Percentiles rank a stretch among this genome's conserved stretches.
phyloP scores from a whole-genome alignment of 2,888 invertebrate genomes.

The Agrypnus murinus region DNA sequence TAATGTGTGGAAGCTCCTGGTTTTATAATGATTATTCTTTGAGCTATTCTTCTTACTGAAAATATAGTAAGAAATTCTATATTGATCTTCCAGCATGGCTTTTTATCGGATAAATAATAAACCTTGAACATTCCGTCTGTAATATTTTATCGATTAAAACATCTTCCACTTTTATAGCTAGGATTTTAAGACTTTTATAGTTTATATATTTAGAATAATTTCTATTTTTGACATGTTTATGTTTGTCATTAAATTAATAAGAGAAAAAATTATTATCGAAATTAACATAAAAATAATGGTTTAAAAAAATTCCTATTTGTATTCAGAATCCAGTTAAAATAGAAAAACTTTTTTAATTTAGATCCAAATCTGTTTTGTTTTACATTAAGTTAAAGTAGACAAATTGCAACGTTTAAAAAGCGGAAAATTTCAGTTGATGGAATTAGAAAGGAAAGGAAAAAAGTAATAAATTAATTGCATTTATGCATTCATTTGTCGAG shows the following conservation, averaged over 20 bases:
- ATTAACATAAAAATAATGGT: not conserved
- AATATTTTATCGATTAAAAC: conserved; percentile 22
- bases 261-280: not conserved
- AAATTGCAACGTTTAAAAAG: not conserved
- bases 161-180: conserved; percentile 20
- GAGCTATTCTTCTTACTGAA: no score
- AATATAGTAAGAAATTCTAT: no score
- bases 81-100: not conserved
- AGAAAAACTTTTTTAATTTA: conserved; percentile 21
- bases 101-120: not conserved
- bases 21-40: no score
- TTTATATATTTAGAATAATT: conserved; percentile 26
- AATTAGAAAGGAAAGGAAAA: no score
- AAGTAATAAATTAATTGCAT: not conserved
- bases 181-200: conserved; percentile 11
- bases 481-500: not conserved
- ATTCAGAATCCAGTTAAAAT: conserved; percentile 4
- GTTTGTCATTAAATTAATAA: not conserved
- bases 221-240: conserved; percentile 16
- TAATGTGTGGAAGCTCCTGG: no score
- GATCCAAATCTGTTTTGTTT: not conserved
- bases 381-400: not conserved
- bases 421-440: not conserved
- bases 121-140: conserved; percentile 14
- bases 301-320: not conserved